These are phyloP conservation scores for Polydrusus pterygomalis DNA, from an alignment of 2,888 invertebrate genomes.

Conservation along the genomic window DNA sequence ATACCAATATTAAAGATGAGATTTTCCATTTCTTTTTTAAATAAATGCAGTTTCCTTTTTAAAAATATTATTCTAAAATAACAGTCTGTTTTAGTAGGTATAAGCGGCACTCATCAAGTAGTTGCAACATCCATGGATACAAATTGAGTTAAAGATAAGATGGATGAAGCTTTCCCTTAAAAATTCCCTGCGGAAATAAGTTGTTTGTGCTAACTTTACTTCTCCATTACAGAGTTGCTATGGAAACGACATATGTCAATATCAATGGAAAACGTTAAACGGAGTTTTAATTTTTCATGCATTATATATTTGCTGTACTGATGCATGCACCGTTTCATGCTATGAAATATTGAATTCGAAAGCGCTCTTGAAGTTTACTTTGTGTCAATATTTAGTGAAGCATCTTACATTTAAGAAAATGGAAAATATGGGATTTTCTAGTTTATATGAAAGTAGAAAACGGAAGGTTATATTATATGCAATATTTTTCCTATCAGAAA, in stretches of 20 bases:
- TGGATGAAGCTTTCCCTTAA: constrained; percentile 68
- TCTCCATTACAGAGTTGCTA: constrained; percentile 43
- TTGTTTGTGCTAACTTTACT: constrained; percentile 71
- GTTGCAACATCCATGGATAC: constrained; percentile 66
- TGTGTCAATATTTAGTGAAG: constrained; percentile 12
- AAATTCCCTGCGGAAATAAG: constrained; percentile 72
- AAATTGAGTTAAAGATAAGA: constrained; percentile 72
- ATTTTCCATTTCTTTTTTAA: too few species aligned
- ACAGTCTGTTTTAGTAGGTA: too few species aligned
- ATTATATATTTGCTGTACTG: constrained; percentile 39
- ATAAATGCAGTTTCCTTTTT: not conserved
- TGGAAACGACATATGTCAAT: constrained; percentile 44
- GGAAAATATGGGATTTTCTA: not conserved
- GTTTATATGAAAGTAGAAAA: not conserved
- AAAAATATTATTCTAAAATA: not conserved
- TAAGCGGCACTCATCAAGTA: constrained; percentile 57
- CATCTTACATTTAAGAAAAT: not conserved
- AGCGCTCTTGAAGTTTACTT: constrained; percentile 42
- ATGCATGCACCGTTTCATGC: constrained; percentile 35
- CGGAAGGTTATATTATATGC: too few species aligned
- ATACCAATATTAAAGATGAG: too few species aligned
- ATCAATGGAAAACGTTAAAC: constrained; percentile 35
- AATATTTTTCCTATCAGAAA: too few species aligned
- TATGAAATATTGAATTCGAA: constrained; percentile 36
- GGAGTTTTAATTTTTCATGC: constrained; percentile 50